Evolutionary conservation across 2,797 vertebrate genomes (phyloP).

Genomic region (Naso thynnoides): DNA sequence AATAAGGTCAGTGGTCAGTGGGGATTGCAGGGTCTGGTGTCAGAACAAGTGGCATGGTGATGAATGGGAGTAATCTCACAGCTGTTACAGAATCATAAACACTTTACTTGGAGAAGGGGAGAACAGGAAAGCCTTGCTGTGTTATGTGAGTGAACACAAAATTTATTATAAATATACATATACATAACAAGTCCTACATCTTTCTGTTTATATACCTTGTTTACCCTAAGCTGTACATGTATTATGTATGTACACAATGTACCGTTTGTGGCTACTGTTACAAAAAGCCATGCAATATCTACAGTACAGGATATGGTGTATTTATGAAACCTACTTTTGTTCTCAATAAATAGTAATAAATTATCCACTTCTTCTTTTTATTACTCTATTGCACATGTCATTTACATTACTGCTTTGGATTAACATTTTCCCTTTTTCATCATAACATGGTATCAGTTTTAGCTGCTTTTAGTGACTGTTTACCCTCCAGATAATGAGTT

Average conservation of each 20-base stretch:
- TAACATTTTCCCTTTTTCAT: conserved; percentile 76
- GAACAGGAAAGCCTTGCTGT: conserved; percentile 46
- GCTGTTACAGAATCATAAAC: conserved; percentile 71
- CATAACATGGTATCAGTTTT: conserved; percentile 67
- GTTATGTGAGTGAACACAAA: conserved; percentile 70
- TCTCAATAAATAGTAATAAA: conserved; percentile 87
- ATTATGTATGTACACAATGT: conserved; percentile 73
- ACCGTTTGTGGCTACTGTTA: conserved; percentile 72
- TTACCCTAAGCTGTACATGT: conserved; percentile 73
- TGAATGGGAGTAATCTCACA: conserved; percentile 74
- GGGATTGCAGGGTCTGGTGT: conserved; percentile 53
- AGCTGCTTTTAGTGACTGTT: conserved; percentile 65
- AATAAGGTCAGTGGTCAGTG: conserved; percentile 66
- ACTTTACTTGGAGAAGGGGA: conserved; percentile 54
- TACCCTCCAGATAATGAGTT: conserved; percentile 35
- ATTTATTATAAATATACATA: conserved; percentile 83
- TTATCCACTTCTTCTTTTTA: conserved; percentile 77
- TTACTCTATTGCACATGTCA: conserved; percentile 76
- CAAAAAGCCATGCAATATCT: conserved; percentile 86
- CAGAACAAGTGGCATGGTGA: conserved; percentile 65
- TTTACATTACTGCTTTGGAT: conserved; percentile 82
- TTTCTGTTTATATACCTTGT: conserved; percentile 64
- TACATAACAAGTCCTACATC: conserved; percentile 71
- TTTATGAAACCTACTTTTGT: conserved; percentile 78
- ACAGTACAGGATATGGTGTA: conserved; percentile 76